Conservation (phyloP, 2,797 vertebrate species). For the Morelia viridis region DNA sequence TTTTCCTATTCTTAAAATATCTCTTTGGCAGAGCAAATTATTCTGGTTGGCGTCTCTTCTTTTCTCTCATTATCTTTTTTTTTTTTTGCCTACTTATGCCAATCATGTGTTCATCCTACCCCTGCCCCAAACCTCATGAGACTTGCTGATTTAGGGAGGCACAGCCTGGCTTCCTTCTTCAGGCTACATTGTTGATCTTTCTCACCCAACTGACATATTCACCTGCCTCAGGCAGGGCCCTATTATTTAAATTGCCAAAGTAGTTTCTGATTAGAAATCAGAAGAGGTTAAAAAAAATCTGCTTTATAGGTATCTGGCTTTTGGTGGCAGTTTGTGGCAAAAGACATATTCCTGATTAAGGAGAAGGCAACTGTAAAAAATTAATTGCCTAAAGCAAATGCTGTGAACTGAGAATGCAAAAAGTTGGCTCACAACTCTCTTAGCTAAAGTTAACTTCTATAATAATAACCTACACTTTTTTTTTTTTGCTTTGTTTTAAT, state of each 20-base stretch:
- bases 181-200: background rate
- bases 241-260: background rate
- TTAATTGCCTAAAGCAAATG: background rate
- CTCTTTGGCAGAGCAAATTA: background rate
- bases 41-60: background rate
- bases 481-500: background rate
- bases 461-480: background rate
- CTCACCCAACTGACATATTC: background rate
- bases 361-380: background rate
- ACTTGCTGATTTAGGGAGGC: background rate
- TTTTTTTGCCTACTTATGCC: background rate
- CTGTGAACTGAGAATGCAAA: background rate
- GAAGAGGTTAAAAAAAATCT: fast-evolving
- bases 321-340: background rate
- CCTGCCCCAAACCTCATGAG: background rate
- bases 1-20: background rate
- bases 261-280: background rate
- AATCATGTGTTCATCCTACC: background rate
- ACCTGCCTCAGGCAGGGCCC: background rate
- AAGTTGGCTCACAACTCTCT: background rate
- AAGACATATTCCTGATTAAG: background rate
- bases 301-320: background rate
- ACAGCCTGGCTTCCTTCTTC: background rate
- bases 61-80: background rate
- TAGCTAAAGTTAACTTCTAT: background rate